phyloP scores from a whole-genome alignment of 2,888 invertebrate genomes.

The Oxytorus armatus region DNA sequence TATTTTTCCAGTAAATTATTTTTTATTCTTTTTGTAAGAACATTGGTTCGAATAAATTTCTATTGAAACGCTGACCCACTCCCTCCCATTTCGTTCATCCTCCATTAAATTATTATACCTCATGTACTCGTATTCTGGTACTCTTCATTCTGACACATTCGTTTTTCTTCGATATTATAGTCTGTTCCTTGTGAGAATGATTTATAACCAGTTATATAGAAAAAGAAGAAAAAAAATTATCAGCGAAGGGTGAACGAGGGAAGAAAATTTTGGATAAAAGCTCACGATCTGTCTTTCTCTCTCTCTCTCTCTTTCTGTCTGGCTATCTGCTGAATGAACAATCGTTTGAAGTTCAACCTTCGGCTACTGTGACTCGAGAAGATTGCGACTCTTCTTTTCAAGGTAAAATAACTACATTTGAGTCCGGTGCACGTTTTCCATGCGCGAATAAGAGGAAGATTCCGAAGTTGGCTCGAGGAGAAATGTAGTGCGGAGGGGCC shows the following conservation, averaged over 20 bases:
- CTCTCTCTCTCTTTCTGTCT: conserved; percentile 8
- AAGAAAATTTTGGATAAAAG: conserved; percentile 16
- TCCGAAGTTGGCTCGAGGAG: conserved; percentile 32
- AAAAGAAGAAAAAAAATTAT: conserved; percentile 3
- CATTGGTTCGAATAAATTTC: too few species aligned
- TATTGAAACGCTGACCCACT: too few species aligned
- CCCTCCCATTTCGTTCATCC: background rate
- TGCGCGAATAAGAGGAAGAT: conserved; percentile 54
- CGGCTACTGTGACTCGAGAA: conserved; percentile 35
- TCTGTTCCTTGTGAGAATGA: background rate
- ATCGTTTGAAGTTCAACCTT: conserved; percentile 42
- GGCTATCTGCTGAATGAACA: conserved; percentile 23
- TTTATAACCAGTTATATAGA: conserved; percentile 4
- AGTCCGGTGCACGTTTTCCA: conserved; percentile 59
- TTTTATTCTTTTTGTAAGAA: too few species aligned
- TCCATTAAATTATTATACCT: background rate
- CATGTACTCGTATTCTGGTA: background rate
- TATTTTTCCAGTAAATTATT: too few species aligned
- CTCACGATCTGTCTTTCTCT: background rate
- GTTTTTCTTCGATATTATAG: background rate
- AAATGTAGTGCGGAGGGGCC: conserved; percentile 13
- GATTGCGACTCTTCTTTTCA: conserved; percentile 14
- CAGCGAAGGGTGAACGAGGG: background rate
- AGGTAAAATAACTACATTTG: conserved; percentile 48
- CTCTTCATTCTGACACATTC: background rate